These are phyloP conservation scores for Horisme vitalbata DNA, from an alignment of 2,888 invertebrate species.

Conservation along the genomic window DNA sequence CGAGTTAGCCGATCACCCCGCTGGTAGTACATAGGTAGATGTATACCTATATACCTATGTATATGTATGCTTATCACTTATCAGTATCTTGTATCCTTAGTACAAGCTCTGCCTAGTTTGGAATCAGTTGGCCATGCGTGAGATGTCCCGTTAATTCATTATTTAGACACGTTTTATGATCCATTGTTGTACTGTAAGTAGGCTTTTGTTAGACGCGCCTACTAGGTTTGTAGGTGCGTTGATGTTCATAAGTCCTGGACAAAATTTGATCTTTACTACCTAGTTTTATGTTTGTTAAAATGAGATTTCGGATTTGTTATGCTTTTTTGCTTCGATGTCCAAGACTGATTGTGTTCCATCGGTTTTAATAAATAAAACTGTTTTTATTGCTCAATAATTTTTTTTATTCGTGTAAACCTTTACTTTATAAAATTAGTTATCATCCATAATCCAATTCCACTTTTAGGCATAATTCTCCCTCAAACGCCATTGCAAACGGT, in stretches of 20 bases:
- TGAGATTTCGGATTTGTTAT: constrained; percentile 21
- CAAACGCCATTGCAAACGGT: too few relatives aligned
- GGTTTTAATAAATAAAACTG: constrained; percentile 32
- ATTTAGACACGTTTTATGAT: too few relatives aligned
- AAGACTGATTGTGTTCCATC: constrained; percentile 34
- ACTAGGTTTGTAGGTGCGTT: constrained; percentile 4
- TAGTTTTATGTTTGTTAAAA: neutral
- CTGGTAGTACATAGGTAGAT: too few relatives aligned
- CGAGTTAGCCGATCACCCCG: too few relatives aligned
- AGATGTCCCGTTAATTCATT: too few relatives aligned
- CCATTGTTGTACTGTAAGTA: constrained; percentile 11
- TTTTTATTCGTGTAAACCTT: constrained; percentile 24
- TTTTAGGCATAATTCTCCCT: too few relatives aligned
- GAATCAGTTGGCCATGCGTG: too few relatives aligned
- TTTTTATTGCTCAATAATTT: constrained; percentile 29
- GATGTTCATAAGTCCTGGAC: constrained; percentile 17
- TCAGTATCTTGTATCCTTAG: too few relatives aligned
- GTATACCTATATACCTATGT: too few relatives aligned
- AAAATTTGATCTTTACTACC: neutral
- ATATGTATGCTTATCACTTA: too few relatives aligned
- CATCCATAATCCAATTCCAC: too few relatives aligned
- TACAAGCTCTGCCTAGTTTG: too few relatives aligned
- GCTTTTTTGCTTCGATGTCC: constrained; percentile 20
- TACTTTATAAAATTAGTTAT: neutral
- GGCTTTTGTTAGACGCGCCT: constrained; percentile 4